These are phyloP conservation scores for Siphamia tubifer DNA, from an alignment of 2,113 vertebrate genomes.

Conservation along the genomic window DNA sequence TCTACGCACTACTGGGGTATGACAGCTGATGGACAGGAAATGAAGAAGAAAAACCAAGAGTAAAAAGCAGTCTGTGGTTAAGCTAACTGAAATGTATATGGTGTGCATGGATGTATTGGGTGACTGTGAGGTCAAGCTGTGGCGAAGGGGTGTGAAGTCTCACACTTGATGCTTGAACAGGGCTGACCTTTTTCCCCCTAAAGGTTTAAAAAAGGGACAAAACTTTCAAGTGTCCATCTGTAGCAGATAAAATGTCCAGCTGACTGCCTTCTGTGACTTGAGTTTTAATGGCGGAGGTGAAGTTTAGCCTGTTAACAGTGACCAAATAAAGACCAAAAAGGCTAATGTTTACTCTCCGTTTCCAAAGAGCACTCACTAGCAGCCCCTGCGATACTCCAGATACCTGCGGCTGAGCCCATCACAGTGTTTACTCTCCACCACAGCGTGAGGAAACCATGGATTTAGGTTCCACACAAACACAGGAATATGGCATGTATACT, in stretches of 20 bases:
- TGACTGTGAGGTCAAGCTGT: constrained; percentile 47
- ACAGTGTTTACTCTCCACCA: constrained; percentile 60
- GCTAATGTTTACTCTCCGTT: constrained; percentile 54
- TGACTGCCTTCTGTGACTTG: background rate
- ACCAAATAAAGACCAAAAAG: constrained; percentile 75
- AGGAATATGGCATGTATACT: constrained; percentile 45
- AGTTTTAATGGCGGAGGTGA: constrained; percentile 3
- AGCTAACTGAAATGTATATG: constrained; percentile 22
- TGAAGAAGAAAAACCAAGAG: background rate
- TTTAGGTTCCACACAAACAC: constrained; percentile 67
- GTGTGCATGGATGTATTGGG: constrained; percentile 21
- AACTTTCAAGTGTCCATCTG: background rate
- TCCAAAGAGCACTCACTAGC: constrained; percentile 37
- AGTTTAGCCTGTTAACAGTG: constrained; percentile 59
- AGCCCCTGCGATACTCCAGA: constrained; percentile 62
- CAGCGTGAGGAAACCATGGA: constrained; percentile 50
- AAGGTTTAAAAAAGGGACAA: constrained; percentile 12
- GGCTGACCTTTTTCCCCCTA: constrained; percentile 42
- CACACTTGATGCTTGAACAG: constrained; percentile 32
- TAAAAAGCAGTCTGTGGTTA: constrained; percentile 36
- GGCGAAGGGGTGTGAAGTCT: constrained; percentile 41
- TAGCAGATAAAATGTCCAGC: constrained; percentile 6
- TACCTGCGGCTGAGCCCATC: constrained; percentile 54
- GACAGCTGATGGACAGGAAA: constrained; percentile 19
- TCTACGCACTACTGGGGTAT: constrained; percentile 7